Conservation (phyloP, 2,113 vertebrate species). For the Mixornis gularis region DNA sequence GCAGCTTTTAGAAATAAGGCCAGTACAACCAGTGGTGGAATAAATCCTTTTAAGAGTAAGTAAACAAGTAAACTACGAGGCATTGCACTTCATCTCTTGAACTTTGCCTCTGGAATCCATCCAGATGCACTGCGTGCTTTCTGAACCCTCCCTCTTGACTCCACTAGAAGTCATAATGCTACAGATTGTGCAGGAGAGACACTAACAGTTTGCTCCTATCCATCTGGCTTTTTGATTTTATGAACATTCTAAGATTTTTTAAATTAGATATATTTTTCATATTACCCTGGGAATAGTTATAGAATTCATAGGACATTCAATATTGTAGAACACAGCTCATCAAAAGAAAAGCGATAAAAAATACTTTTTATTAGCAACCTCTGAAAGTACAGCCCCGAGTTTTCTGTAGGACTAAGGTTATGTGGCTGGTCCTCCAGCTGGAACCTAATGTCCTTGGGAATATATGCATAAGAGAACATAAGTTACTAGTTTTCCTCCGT, state of each 20-base stretch:
- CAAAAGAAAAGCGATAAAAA: not conserved
- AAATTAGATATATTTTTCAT: not conserved
- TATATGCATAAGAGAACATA: not conserved
- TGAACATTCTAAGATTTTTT: not conserved
- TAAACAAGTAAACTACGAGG: not conserved
- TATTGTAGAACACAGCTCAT: not conserved
- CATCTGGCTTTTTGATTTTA: not conserved
- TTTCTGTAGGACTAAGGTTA: not conserved
- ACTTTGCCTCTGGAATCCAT: not conserved
- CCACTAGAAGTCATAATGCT: not conserved
- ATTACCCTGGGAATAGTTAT: not conserved
- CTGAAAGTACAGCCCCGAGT: not conserved
- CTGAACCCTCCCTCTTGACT: not conserved
- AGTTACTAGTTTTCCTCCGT: not conserved
- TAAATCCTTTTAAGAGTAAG: not conserved
- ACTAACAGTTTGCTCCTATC: not conserved
- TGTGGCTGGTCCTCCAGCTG: not conserved
- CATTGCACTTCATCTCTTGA: not conserved
- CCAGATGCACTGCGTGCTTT: not conserved
- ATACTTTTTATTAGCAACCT: not conserved
- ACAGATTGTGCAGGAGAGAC: not conserved
- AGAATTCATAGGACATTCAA: not conserved
- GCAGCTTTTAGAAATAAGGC: conserved; percentile 26
- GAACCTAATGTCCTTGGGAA: not conserved
- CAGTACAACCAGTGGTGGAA: not conserved